phyloP scores from a whole-genome alignment of 1,140 invertebrate genomes.

The Bombus turneri region DNA sequence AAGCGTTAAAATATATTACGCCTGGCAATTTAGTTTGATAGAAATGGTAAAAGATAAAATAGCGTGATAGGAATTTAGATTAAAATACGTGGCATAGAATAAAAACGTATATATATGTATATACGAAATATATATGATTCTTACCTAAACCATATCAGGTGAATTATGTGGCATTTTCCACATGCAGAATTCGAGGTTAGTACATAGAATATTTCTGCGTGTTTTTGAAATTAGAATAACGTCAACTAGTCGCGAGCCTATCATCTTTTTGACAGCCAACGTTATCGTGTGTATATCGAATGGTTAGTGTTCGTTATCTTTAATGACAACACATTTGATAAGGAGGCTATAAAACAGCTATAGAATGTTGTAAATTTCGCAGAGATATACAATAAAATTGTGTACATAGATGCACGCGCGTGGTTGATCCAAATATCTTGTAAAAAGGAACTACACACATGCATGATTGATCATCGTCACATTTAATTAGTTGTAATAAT shows the following conservation, averaged over 20 bases:
- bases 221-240: conserved; percentile 1
- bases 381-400: conserved; percentile 31
- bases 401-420: conserved; percentile 31
- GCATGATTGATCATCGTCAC: conserved; percentile 33
- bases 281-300: conserved; percentile 22
- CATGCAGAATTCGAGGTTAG: conserved; percentile 26
- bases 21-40: neutral
- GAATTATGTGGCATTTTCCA: conserved; percentile 9
- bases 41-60: neutral
- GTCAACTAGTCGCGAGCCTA: conserved; percentile 16
- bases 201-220: conserved; percentile 2
- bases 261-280: neutral
- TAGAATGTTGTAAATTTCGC: conserved; percentile 19
- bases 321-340: conserved; percentile 26
- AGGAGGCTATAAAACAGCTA: conserved; percentile 22
- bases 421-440: conserved; percentile 7
- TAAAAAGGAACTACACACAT: conserved; percentile 23
- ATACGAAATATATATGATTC: conserved; percentile 28
- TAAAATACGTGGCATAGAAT: neutral
- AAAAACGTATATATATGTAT: conserved; percentile 17
- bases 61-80: neutral
- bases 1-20: conserved; percentile 13
- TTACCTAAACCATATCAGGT: conserved; percentile 39
- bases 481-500: conserved; percentile 53
- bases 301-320: conserved; percentile 21